These are phyloP conservation scores for Prostheceraeus crozeri DNA, from an alignment of 2,888 invertebrate genomes.

Conservation along the genomic window DNA sequence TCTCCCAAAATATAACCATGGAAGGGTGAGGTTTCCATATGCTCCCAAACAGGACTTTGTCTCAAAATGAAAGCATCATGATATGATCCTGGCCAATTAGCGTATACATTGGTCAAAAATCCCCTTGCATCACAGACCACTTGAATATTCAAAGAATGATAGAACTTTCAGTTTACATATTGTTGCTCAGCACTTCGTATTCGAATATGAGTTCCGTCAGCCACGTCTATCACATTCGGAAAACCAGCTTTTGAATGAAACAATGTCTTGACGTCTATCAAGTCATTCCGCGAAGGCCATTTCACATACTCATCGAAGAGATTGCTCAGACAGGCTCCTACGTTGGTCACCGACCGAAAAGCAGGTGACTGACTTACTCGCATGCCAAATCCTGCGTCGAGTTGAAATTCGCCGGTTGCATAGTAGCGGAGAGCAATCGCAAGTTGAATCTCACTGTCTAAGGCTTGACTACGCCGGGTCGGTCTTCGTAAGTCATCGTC, in stretches of 20 bases:
- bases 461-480: background rate
- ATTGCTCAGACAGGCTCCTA: background rate
- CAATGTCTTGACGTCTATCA: no score
- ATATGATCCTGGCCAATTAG: conserved; percentile 42
- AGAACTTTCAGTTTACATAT: conserved; percentile 9
- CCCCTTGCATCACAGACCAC: conserved; percentile 39
- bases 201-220: no score
- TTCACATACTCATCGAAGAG: no score
- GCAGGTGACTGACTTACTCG: background rate
- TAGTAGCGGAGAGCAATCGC: conserved; percentile 1
- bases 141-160: conserved; percentile 44
- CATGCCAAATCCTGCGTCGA: conserved; percentile 1
- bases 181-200: background rate
- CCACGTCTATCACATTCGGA: no score
- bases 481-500: background rate
- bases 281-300: no score
- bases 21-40: conserved; percentile 36
- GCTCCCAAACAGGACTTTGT: conserved; percentile 33
- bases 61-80: conserved; percentile 43
- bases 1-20: conserved; percentile 34
- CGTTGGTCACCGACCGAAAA: background rate
- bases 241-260: no score
- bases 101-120: conserved; percentile 40
- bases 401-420: conserved; percentile 16
- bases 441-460: background rate